Evolutionary conservation across 2,113 vertebrate species (phyloP).

Genomic region (Carollia perspicillata): DNA sequence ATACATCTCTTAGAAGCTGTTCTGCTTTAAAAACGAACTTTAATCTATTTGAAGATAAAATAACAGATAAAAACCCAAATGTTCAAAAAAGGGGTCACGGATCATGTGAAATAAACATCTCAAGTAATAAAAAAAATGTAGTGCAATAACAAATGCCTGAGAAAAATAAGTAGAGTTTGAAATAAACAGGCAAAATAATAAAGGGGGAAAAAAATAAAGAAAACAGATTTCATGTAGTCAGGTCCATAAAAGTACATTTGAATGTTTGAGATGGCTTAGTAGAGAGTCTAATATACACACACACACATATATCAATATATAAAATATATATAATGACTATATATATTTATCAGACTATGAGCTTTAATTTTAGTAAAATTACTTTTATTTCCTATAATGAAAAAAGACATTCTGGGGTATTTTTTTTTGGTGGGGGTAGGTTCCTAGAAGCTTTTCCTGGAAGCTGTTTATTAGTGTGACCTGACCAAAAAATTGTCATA

Average conservation of each 20-base stretch:
- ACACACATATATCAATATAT: no score
- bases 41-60: neutral
- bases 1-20: neutral
- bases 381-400: neutral
- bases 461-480: neutral
- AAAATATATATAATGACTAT: no score
- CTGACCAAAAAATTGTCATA: neutral
- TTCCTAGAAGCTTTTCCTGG: neutral
- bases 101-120: neutral
- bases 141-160: neutral
- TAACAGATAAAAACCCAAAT: neutral
- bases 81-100: neutral
- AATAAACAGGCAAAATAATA: neutral
- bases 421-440: neutral
- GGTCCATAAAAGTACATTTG: neutral
- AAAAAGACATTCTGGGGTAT: neutral
- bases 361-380: neutral
- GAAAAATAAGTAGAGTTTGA: neutral
- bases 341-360: neutral
- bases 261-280: neutral
- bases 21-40: neutral
- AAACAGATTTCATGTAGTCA: neutral
- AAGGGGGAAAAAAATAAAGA: neutral
- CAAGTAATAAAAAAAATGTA: neutral
- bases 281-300: neutral